Conservation (phyloP, 2,113 vertebrate genomes). For the Megalops atlanticus region DNA sequence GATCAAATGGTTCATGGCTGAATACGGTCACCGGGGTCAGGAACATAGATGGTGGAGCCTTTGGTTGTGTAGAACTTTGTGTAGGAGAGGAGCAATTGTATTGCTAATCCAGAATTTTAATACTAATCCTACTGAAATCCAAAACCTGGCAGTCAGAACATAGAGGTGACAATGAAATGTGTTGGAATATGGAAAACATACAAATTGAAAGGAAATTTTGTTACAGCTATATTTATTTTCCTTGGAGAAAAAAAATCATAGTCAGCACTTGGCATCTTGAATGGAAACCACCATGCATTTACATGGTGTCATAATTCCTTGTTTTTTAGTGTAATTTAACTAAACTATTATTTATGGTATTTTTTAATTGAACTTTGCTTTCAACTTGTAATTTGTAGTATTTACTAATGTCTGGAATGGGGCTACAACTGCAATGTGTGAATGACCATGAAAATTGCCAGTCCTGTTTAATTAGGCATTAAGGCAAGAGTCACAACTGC, state of each 20-base stretch:
- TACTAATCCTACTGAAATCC: constrained; percentile 12
- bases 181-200: background rate
- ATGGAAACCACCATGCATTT: background rate
- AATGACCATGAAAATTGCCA: background rate
- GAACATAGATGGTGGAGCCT: no score
- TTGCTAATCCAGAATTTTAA: constrained; percentile 1
- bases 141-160: background rate
- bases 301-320: background rate
- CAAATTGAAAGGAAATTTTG: background rate
- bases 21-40: background rate
- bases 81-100: background rate
- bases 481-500: background rate
- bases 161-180: background rate
- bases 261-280: background rate
- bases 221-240: no score
- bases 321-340: background rate
- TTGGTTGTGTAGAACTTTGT: background rate
- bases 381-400: background rate
- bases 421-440: background rate
- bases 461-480: background rate
- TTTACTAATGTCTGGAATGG: background rate
- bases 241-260: background rate
- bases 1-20: background rate
- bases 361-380: no score
- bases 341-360: no score